Base-by-base conservation (phyloP, 2,888 invertebrate species). In the Syritta pipiens region DNA sequence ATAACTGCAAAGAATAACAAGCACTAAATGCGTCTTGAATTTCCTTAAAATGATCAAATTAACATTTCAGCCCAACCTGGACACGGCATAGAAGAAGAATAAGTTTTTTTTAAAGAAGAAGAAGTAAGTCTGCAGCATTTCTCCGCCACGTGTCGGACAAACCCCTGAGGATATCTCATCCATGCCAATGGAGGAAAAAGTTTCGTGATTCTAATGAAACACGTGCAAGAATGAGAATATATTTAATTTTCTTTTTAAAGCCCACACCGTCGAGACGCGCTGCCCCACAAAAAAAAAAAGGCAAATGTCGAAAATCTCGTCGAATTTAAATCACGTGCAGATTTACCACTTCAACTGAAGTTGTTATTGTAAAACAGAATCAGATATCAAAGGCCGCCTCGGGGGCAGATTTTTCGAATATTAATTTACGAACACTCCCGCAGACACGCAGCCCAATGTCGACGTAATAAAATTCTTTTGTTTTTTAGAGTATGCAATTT, bases 271-370 rank as follows among this genome's bases (percentile, higher is more conserved):
- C n/a, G n/a, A n/a, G n/a, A n/a, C n/a, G n/a, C n/a, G n/a, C n/a
- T n/a, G n/a, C n/a, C n/a, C n/a, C n/a, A n/a, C n/a, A n/a, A n/a
- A n/a, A n/a, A n/a, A n/a, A n/a, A n/a, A n/a, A n/a, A n/a, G n/a
- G n/a, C n/a, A n/a, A n/a, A n/a, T n/a, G n/a, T n/a, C n/a, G n/a
- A n/a, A n/a, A n/a, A n/a, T 35, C 37, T 30, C 26, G 12, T 69
- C 35, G 32, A 37, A 28, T 32, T 55, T 55, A 42, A 72, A 57
- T 55, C 72, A 42, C 63, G 63, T 72, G 69, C 60, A 51, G 26
- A 22, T 20, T 19, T 17, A 9, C 10, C 10, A n/a, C 40, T 72
- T 63, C 1, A 63, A 57, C 55, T 42, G 24, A 10, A 22, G 28
- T 24, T 44, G 30, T 30, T 40, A 26, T 40, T 17, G 12, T 14